Evolutionary conservation across 2,113 vertebrate genomes (phyloP).

Genomic region (Piaya cayana): DNA sequence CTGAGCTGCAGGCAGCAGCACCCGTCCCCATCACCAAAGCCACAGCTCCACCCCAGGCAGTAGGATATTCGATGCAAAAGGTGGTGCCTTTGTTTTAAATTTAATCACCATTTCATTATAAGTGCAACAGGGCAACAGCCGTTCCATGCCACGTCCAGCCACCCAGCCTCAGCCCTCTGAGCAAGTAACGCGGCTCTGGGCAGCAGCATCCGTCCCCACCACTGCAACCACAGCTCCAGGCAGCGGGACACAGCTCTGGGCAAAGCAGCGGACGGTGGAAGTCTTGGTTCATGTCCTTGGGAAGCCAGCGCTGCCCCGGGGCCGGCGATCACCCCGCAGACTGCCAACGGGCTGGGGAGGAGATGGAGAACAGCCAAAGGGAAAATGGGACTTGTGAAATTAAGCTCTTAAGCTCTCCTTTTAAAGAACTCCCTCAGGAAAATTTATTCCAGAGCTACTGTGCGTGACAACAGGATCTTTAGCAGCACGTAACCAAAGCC

Average conservation of each 20-base stretch:
- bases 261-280: not conserved
- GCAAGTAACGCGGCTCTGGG: no score
- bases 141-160: no score
- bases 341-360: not conserved
- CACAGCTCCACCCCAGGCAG: not conserved
- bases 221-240: no score
- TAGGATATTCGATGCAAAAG: not conserved
- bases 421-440: not conserved
- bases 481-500: not conserved
- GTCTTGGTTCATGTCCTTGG: accelerated
- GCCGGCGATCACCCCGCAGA: accelerated
- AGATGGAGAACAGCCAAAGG: not conserved
- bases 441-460: not conserved
- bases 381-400: not conserved
- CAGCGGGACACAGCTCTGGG: not conserved
- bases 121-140: no score
- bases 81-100: no score
- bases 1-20: not conserved
- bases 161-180: no score
- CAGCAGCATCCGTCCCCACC: no score
- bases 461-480: not conserved
- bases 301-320: not conserved
- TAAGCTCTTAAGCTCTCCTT: not conserved
- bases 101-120: no score
- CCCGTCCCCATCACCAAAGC: not conserved